Percentiles rank a stretch among this genome's conserved stretches.
Conservation (phyloP, 2,888 invertebrate species). For the Dynastes maya region DNA sequence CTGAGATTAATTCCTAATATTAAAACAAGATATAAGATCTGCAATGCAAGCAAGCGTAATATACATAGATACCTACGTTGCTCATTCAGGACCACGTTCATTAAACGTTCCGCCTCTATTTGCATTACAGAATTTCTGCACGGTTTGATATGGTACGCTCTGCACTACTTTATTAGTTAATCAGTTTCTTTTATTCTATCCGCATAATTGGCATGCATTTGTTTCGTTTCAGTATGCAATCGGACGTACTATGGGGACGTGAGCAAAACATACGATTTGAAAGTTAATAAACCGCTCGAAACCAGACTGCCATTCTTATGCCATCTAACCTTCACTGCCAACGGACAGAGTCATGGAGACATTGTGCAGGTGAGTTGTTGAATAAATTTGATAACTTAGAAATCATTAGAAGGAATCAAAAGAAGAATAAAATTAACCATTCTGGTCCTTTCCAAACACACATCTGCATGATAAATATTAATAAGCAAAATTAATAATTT, state of each 20-base stretch:
- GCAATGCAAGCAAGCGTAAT: no score
- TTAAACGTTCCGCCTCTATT: constrained; percentile 1
- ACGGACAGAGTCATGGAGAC: constrained; percentile 90
- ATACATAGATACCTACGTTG: background rate
- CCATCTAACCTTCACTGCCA: constrained; percentile 93
- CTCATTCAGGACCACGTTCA: background rate
- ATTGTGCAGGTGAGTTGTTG: constrained; percentile 81
- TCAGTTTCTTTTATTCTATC: background rate
- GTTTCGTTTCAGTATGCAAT: constrained; percentile 81
- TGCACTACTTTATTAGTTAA: constrained; percentile 10
- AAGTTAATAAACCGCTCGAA: constrained; percentile 81
- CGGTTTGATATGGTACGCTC: background rate
- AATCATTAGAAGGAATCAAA: background rate
- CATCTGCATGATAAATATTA: no score
- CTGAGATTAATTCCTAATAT: no score
- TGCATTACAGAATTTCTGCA: constrained; percentile 8
- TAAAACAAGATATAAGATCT: no score
- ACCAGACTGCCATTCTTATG: constrained; percentile 89
- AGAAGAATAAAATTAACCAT: no score
- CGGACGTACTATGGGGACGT: constrained; percentile 92
- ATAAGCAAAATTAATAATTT: no score
- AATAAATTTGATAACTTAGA: background rate
- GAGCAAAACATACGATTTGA: constrained; percentile 86
- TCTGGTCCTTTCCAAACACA: no score
- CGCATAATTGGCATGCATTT: background rate